Conservation (phyloP, 1,140 invertebrate genomes). For the Drosophila triauraria region DNA sequence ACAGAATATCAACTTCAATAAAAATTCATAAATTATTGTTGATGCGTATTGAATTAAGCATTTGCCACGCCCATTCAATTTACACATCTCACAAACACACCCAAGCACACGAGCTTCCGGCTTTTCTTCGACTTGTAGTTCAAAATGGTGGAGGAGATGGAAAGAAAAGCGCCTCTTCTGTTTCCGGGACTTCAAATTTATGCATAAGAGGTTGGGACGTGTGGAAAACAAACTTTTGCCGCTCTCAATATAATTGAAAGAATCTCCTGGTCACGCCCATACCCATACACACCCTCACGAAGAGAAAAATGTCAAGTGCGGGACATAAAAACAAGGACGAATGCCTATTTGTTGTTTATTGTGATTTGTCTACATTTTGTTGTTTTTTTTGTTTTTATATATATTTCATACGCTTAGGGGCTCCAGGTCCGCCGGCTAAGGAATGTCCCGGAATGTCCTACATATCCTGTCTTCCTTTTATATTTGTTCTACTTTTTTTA, state of each 20-base stretch:
- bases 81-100: constrained; percentile 33
- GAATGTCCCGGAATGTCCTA: not conserved
- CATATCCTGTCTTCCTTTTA: not conserved
- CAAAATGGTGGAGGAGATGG: not conserved
- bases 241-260: constrained; percentile 53
- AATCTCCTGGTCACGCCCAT: constrained; percentile 36
- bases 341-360: constrained; percentile 49
- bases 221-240: constrained; percentile 13
- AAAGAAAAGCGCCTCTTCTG: no score
- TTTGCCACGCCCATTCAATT: constrained; percentile 30
- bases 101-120: not conserved
- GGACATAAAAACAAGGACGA: constrained; percentile 23
- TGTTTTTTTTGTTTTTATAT: not conserved
- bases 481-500: constrained; percentile 14
- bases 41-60: constrained; percentile 53
- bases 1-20: constrained; percentile 33
- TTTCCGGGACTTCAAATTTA: constrained; percentile 39
- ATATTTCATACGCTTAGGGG: not conserved
- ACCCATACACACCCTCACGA: not conserved
- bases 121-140: not conserved
- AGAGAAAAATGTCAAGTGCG: constrained; percentile 26
- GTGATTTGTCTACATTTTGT: constrained; percentile 49
- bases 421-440: not conserved
- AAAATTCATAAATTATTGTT: constrained; percentile 52
- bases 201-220: constrained; percentile 5